Base-by-base conservation (phyloP, 2,113 vertebrate genomes). In the Prolemur simus region DNA sequence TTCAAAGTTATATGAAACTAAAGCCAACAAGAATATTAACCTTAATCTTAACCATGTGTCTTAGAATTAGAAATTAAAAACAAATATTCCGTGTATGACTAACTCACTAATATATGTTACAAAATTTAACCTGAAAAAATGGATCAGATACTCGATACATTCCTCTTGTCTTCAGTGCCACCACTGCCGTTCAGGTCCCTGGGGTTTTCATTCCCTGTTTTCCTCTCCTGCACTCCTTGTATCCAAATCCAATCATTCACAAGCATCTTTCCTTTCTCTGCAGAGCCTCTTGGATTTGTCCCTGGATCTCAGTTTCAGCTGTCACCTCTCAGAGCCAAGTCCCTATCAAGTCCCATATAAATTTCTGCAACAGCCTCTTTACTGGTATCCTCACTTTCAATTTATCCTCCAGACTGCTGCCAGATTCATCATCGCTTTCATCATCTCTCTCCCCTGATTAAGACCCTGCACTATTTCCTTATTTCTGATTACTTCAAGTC, bases 11-110 rank as follows among this genome's bases (percentile, higher is more conserved):
- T 91, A 80, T 68, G 83, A 97, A 94, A 86, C 42, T 12, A 89
- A 95, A 96, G 82, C 97, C 96, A 96, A 76, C 68, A 77, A 91
- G 98, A 95, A 95, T 96, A 97, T 91, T 94, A 95, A 91, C 93
- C 81, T 95, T 97, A 96, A 97, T 95, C 96, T 96, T 97, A 97
- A 98, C 96, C 97, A 96, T 96, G 94, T 97, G 94, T 95, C 71
- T 95, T 66, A 94, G 95, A 81, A 97, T 94, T 91, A 96, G 83
- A 97, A 96, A 83, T 97, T 95, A 89, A 94, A 96, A 95, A 95
- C 74, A 87, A 93, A 84, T 71, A 64, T 45, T 91, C 69, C 6
- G 37, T 13, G 10, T 17, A 94, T 89, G 95, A 93, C 83, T 76
- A 97, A 85, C 34, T 89, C 6, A 17, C 76, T 63, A 91, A 93